phyloP scores from a whole-genome alignment of 2,888 invertebrate species.

The Leucophenga maculata region DNA sequence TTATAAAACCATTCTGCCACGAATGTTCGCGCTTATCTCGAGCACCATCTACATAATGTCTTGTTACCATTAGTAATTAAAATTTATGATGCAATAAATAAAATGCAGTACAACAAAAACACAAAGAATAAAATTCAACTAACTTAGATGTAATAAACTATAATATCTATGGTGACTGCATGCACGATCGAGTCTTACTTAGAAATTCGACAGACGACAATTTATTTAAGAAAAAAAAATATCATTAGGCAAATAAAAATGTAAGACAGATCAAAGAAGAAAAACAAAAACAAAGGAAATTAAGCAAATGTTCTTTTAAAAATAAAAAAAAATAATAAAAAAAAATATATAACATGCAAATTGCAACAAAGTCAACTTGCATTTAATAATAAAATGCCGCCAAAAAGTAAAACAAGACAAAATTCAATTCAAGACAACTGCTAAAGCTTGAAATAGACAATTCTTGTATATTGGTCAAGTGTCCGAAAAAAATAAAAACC shows the following conservation, averaged over 20 bases:
- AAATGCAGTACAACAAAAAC: constrained; percentile 20
- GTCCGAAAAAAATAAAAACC: not conserved
- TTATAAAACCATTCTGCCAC: not conserved
- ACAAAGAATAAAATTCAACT: not conserved
- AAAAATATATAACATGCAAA: not conserved
- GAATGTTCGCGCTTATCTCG: not conserved
- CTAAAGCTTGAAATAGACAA: not conserved
- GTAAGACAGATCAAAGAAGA: not conserved
- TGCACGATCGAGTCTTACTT: constrained; percentile 8
- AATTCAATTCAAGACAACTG: not conserved
- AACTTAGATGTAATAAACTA: not conserved
- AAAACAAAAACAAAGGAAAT: constrained; percentile 7
- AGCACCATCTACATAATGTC: constrained; percentile 55
- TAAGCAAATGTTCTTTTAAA: not conserved
- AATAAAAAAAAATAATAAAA: not conserved
- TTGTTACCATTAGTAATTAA: constrained; percentile 61
- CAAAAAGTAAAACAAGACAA: constrained; percentile 30
- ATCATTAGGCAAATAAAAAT: constrained; percentile 5
- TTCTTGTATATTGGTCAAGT: not conserved
- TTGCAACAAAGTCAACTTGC: constrained; percentile 11
- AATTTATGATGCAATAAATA: constrained; percentile 55
- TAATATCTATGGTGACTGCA: not conserved
- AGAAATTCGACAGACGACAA: constrained; percentile 3
- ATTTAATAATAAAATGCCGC: too few species aligned
- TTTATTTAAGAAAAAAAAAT: constrained; percentile 2